These are phyloP conservation scores for Mermis nigrescens DNA, from an alignment of 2,888 invertebrate species.

Conservation along the genomic window DNA sequence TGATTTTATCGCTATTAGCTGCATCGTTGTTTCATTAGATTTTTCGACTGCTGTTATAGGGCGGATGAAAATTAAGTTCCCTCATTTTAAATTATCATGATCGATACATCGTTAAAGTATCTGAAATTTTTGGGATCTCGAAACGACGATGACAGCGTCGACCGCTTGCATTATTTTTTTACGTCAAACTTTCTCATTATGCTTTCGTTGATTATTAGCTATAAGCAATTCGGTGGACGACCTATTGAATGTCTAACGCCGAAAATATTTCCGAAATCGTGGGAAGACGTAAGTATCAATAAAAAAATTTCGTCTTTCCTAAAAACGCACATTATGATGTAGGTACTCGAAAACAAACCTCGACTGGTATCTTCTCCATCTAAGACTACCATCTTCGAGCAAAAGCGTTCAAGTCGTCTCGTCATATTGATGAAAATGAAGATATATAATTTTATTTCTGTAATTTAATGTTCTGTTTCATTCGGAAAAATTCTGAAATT, in stretches of 20 bases:
- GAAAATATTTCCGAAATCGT: conserved; percentile 9
- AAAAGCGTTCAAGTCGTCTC: no score
- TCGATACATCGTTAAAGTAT: neutral
- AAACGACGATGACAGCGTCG: conserved; percentile 7
- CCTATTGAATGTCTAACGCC: conserved; percentile 10
- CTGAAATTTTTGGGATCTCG: neutral
- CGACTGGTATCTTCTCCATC: no score
- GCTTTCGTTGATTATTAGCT: conserved; percentile 9
- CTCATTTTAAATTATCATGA: neutral
- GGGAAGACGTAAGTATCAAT: conserved; percentile 8
- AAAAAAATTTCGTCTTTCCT: neutral
- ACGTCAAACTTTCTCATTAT: conserved; percentile 7
- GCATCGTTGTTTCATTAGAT: no score
- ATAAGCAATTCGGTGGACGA: conserved; percentile 9
- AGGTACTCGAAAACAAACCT: no score
- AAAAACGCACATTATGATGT: neutral
- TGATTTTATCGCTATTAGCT: no score
- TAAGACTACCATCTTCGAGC: no score
- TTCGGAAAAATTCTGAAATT: no score
- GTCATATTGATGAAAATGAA: no score
- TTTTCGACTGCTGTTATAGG: no score
- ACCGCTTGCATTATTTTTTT: conserved; percentile 10
- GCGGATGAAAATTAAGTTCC: no score
- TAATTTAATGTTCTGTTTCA: no score
- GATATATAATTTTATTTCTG: no score